A percentile compares a stretch with the other conserved stretches of the same genome.
Evolutionary conservation across 2,113 vertebrate species (phyloP).

Genomic region (Leptobrachium leishanense): DNA sequence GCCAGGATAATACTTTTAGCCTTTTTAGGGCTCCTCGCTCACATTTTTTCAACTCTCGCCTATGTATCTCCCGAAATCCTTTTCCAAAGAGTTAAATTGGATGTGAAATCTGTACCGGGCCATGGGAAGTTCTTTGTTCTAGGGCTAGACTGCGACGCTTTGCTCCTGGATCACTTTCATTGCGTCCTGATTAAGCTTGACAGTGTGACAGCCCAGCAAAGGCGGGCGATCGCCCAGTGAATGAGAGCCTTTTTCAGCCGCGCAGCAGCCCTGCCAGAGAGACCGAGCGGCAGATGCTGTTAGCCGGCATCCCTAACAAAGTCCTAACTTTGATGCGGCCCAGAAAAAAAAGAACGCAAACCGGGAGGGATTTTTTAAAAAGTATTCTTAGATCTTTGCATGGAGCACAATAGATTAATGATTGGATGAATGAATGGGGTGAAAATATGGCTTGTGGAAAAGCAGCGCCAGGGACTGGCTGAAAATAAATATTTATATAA

Average conservation of each 20-base stretch:
- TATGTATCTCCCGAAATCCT: slow-evolving; percentile 87
- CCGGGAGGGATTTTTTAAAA: slow-evolving; percentile 71
- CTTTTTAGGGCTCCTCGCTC: slow-evolving; percentile 83
- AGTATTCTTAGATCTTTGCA: slow-evolving; percentile 67
- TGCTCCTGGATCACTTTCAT: slow-evolving; percentile 82
- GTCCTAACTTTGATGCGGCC: slow-evolving; percentile 80
- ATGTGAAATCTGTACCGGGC: slow-evolving; percentile 98
- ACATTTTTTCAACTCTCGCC: slow-evolving; percentile 85
- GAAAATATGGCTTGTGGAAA: slow-evolving; percentile 57
- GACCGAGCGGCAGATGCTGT: slow-evolving; percentile 80
- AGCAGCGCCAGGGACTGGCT: slow-evolving; percentile 48
- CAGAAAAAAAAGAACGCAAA: slow-evolving; percentile 58
- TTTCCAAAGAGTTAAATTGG: slow-evolving; percentile 98
- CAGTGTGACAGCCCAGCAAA: slow-evolving; percentile 94
- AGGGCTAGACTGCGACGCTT: slow-evolving; percentile 78
- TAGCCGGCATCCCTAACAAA: slow-evolving; percentile 78
- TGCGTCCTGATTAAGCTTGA: slow-evolving; percentile 97
- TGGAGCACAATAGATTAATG: slow-evolving; percentile 69
- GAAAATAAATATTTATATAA: slow-evolving; percentile 52
- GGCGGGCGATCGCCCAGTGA: slow-evolving; percentile 88
- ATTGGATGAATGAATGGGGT: slow-evolving; percentile 24
- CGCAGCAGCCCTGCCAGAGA: slow-evolving; percentile 78
- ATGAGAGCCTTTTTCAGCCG: slow-evolving; percentile 94
- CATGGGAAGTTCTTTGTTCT: slow-evolving; percentile 91
- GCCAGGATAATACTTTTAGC: slow-evolving; percentile 88